Base-by-base conservation (phyloP, 2,888 invertebrate species). In the Dicyrtomina minuta region DNA sequence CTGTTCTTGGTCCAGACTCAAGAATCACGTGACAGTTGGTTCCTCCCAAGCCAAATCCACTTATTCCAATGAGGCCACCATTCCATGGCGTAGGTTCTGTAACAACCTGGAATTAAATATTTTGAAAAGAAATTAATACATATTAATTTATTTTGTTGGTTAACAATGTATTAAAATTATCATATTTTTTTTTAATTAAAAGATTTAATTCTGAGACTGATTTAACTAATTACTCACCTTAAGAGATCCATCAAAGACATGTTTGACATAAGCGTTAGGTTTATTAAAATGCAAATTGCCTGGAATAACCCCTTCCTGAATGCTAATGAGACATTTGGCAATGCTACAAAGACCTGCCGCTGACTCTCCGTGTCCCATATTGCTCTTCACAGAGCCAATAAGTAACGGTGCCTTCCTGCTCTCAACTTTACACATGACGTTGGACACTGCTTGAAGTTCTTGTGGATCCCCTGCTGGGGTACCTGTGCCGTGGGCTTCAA, bases 401-500 rank as follows among this genome's bases (percentile, higher is more conserved):
- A 84, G 79, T 20, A 86, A 80, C 17, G 85, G 84, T 0, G 76
- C 73, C 12, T 51, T 65, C 6, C 55, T n/a, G 27, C 76, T 55
- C 68, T 83, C 74, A 72, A 80, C 80, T 44, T 79, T 74, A 75
- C 82, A 83, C 77, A 84, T 82, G n/a, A 82, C 80, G 68, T 85
- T 82, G 43, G 81, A 79, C 70, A 86, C 84, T 24, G 84, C 82
- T 76, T 84, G 83, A 24, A 84, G 81, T 79, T 86, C 86, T 75
- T 85, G 84, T 4, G 86, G 85, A 78, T 86, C 86, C 49, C 86
- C 83, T 39, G 80, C 83, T 74, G 84, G 84, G 24, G 86, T 86
- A 41, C 86, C 86, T n/a, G 86, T 86, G 33, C 86, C 86, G 79
- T 86, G 86, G 66, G 85, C 84, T 78, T 86, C 86, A 26, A 86